Base-by-base conservation (phyloP, 2,888 invertebrate genomes). In the Gortyna flavago region DNA sequence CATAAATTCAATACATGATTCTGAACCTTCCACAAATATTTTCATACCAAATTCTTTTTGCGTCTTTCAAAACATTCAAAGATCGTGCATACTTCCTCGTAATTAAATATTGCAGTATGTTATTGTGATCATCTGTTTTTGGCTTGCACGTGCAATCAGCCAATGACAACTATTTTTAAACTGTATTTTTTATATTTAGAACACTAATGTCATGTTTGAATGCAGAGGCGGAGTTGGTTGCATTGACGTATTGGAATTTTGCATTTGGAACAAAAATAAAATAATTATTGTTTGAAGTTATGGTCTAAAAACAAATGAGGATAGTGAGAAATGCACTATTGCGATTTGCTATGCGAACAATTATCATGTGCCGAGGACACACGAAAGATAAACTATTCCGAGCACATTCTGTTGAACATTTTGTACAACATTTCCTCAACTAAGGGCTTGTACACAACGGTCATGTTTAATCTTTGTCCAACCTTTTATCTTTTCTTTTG, bases 351-450 rank as follows among this genome's bases (percentile, higher is more conserved):
- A n/a, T n/a, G 67, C 72, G 16, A 76, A 79, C 73, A 72, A 87
- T 87, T 84, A 85, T 84, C 84, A 79, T 77, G 79, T 72, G 69
- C 32, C 80, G 73, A 88, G 87, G 88, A 74, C 88, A 86, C 75
- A 78, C 75, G 18, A 82, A 76, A 84, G 77, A 84, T 87, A 84
- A 85, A 85, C 75, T 81, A 88, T 88, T 85, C 88, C 61, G 54
- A 71, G 76, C 82, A 81, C 80, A 71, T 80, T 74, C 78, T 82
- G 81, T 80, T 80, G 41, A 81, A 85, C 67, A 81, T 77, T 77
- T 80, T 79, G 77, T 77, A 64, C 83, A 79, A 81, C 79, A 84
- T 88, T 88, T 88, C 89, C 88, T 88, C 72, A 79, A 80, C 7
- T 80, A 80, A 87, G 29, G 83, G 29, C 29, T 29, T 4, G 61